A percentile compares a stretch with the other conserved stretches of the same genome.
phyloP scores from a whole-genome alignment of 2,888 invertebrate species.

The Iselma pallidipennis region DNA sequence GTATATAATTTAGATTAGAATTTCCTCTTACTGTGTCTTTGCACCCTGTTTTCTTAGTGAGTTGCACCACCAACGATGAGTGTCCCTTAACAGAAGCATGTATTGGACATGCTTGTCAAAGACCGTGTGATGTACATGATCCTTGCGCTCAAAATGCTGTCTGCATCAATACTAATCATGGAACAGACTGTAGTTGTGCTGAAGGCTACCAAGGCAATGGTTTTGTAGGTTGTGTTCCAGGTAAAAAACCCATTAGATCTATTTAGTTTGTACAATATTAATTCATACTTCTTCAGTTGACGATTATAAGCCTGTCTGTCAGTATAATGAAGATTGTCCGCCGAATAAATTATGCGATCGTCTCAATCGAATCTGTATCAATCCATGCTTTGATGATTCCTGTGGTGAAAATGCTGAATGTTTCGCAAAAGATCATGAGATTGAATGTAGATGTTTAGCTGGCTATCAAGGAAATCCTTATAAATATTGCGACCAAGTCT shows the following conservation, averaged over 20 bases:
- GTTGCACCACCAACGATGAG: conserved; percentile 85
- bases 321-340: conserved; percentile 90
- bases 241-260: conserved; percentile 56
- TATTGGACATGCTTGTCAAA: conserved; percentile 81
- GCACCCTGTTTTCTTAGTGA: conserved; percentile 64
- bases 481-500: conserved; percentile 69
- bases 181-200: conserved; percentile 81
- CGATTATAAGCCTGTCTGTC: conserved; percentile 68
- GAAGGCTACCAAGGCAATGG: conserved; percentile 89
- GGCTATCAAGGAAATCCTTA: conserved; percentile 80
- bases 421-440: conserved; percentile 73
- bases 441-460: conserved; percentile 73
- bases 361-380: conserved; percentile 80
- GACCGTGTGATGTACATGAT: conserved; percentile 83
- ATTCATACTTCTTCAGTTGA: conserved; percentile 30
- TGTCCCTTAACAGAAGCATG: conserved; percentile 86
- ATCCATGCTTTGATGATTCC: conserved; percentile 76
- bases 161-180: conserved; percentile 87
- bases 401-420: conserved; percentile 85
- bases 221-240: conserved; percentile 77
- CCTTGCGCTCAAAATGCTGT: conserved; percentile 83
- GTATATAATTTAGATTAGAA: conserved; percentile 34
- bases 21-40: conserved; percentile 33
- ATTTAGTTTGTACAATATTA: background rate
- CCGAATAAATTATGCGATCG: conserved; percentile 84